These are phyloP conservation scores for Puffinus mauretanicus DNA, from an alignment of 2,113 vertebrate genomes.

Conservation along the genomic window DNA sequence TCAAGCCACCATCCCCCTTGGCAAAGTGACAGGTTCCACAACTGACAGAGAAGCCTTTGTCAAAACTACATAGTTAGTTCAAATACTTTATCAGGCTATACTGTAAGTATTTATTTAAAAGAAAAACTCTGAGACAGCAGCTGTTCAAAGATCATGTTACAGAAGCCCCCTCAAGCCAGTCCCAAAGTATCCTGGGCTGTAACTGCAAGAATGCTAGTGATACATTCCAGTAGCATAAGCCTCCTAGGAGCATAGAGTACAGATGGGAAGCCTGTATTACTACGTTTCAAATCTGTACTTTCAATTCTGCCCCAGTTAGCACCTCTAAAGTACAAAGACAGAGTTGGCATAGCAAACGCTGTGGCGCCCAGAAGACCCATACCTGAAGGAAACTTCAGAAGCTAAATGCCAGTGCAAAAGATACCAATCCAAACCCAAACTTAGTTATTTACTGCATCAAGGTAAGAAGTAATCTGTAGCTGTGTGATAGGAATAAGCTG, in stretches of 20 bases:
- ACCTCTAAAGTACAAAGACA: background rate
- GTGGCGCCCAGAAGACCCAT: background rate
- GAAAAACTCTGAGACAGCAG: background rate
- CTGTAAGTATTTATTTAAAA: background rate
- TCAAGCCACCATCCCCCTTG: background rate
- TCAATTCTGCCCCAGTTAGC: background rate
- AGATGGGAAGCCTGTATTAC: background rate
- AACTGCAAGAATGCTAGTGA: background rate
- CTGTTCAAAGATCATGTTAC: background rate
- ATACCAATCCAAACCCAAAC: background rate
- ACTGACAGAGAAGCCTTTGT: background rate
- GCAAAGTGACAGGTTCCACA: background rate
- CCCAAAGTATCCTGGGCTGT: background rate
- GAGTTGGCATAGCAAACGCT: background rate
- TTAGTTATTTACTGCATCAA: background rate
- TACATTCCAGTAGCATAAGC: background rate
- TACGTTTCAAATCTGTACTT: background rate
- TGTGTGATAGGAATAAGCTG: background rate
- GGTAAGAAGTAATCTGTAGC: background rate
- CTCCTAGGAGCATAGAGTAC: accelerated
- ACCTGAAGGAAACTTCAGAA: background rate
- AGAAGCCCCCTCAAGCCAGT: background rate
- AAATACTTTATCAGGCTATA: no score
- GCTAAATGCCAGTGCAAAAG: background rate
- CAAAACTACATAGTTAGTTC: background rate